Conservation (phyloP, 2,888 invertebrate species). For the Drosophila niveifrons region DNA sequence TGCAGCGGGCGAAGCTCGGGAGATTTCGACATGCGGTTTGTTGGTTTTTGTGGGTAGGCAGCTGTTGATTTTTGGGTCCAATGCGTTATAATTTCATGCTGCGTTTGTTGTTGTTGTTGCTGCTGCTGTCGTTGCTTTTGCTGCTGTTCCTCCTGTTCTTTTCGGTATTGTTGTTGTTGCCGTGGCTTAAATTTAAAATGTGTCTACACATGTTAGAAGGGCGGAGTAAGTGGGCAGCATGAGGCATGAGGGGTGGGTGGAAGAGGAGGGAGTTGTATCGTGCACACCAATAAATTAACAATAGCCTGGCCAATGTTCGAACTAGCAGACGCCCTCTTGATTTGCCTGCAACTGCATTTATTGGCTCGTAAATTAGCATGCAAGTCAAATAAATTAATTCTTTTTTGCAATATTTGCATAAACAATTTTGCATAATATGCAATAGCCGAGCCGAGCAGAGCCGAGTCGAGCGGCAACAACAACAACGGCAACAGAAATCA, state of each 20-base stretch:
- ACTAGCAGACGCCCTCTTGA: slow-evolving; percentile 5
- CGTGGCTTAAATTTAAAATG: slow-evolving; percentile 74
- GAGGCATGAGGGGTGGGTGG: not conserved
- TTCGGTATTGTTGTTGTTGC: slow-evolving; percentile 50
- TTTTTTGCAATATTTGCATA: slow-evolving; percentile 82
- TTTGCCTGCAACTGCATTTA: slow-evolving; percentile 56
- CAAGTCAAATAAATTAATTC: slow-evolving; percentile 81
- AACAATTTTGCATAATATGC: slow-evolving; percentile 83
- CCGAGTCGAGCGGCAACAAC: slow-evolving; percentile 29
- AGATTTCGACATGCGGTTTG: slow-evolving; percentile 74
- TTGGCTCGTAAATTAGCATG: slow-evolving; percentile 80
- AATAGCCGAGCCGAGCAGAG: slow-evolving; percentile 48
- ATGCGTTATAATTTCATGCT: slow-evolving; percentile 76
- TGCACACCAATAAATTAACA: slow-evolving; percentile 74
- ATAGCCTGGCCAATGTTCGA: slow-evolving; percentile 60
- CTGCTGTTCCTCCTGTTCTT: slow-evolving; percentile 40
- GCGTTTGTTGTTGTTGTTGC: slow-evolving; percentile 41
- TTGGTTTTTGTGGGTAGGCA: slow-evolving; percentile 76
- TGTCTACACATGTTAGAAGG: slow-evolving; percentile 65
- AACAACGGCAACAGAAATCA: slow-evolving; percentile 52
- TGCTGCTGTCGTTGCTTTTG: slow-evolving; percentile 34
- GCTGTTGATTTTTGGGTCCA: slow-evolving; percentile 78
- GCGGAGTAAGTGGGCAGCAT: not conserved
- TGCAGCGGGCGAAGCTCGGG: slow-evolving; percentile 23
- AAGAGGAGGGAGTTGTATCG: slow-evolving; percentile 5